These are phyloP conservation scores for Pangasius djambal DNA, from an alignment of 2,797 vertebrate genomes.

Conservation along the genomic window DNA sequence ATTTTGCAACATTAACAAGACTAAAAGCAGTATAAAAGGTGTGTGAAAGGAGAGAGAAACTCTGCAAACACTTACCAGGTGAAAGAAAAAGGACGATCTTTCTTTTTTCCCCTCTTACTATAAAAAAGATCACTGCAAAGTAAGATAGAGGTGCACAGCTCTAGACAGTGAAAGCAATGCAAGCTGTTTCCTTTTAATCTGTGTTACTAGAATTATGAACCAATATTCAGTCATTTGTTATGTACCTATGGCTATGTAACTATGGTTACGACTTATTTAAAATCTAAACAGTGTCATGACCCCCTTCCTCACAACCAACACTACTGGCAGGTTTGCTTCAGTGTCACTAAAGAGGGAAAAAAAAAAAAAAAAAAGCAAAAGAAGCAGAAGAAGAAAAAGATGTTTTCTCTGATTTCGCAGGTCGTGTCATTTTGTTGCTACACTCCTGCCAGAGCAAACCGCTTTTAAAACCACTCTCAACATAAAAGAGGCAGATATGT, in stretches of 20 bases:
- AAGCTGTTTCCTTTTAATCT: neutral
- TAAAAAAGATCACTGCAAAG: neutral
- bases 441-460: constrained; percentile 63
- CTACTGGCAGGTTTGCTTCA: constrained; percentile 5
- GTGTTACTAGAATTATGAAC: neutral
- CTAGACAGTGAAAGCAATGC: neutral
- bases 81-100: constrained; percentile 44
- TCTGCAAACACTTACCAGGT: constrained; percentile 25
- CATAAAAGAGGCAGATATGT: constrained; percentile 58
- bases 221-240: neutral
- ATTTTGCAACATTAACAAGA: neutral
- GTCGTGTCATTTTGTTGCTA: constrained; percentile 70
- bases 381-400: constrained; percentile 56
- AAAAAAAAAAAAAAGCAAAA: constrained; percentile 29
- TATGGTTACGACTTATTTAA: neutral
- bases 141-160: neutral
- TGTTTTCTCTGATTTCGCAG: constrained; percentile 5
- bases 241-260: too few relatives aligned
- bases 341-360: neutral
- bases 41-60: neutral
- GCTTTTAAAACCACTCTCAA: constrained; percentile 47
- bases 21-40: neutral
- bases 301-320: constrained; percentile 22
- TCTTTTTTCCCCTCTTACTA: neutral
- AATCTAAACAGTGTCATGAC: neutral